Conservation (phyloP, 1,140 invertebrate species). For the Drosophila nigromelanica region DNA sequence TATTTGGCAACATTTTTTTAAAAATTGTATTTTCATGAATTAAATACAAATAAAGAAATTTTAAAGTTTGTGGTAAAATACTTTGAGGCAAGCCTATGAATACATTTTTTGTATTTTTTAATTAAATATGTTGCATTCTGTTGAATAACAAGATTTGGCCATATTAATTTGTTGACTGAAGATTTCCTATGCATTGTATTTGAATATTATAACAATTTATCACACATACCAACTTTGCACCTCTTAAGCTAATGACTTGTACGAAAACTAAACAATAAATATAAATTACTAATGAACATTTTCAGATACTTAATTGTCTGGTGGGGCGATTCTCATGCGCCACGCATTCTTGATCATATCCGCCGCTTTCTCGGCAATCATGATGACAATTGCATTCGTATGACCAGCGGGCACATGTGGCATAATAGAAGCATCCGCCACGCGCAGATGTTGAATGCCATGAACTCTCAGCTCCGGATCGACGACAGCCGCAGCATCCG, state of each 20-base stretch:
- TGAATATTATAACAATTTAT: slow-evolving; percentile 25
- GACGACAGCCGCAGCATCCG: slow-evolving; percentile 89
- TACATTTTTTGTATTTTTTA: neutral
- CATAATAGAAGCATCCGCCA: slow-evolving; percentile 91
- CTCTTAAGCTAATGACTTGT: slow-evolving; percentile 38
- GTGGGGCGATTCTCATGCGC: slow-evolving; percentile 63
- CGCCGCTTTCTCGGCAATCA: slow-evolving; percentile 87
- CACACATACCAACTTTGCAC: slow-evolving; percentile 47
- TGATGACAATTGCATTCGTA: slow-evolving; percentile 86
- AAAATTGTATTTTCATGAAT: neutral
- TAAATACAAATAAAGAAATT: neutral
- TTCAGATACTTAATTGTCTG: neutral
- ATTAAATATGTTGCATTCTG: too few relatives aligned
- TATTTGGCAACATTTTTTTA: neutral
- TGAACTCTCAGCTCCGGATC: slow-evolving; percentile 89
- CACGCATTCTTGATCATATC: slow-evolving; percentile 87
- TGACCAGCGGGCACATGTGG: slow-evolving; percentile 87
- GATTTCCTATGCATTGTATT: neutral
- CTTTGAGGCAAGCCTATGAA: neutral
- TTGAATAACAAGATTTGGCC: neutral
- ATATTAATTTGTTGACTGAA: slow-evolving; percentile 10
- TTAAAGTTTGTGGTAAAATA: neutral
- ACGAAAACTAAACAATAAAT: slow-evolving; percentile 59
- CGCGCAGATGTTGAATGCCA: slow-evolving; percentile 88
- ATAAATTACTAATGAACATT: neutral